Evolutionary conservation across 1,140 invertebrate species (phyloP).

Genomic region (Littorina saxatilis): DNA sequence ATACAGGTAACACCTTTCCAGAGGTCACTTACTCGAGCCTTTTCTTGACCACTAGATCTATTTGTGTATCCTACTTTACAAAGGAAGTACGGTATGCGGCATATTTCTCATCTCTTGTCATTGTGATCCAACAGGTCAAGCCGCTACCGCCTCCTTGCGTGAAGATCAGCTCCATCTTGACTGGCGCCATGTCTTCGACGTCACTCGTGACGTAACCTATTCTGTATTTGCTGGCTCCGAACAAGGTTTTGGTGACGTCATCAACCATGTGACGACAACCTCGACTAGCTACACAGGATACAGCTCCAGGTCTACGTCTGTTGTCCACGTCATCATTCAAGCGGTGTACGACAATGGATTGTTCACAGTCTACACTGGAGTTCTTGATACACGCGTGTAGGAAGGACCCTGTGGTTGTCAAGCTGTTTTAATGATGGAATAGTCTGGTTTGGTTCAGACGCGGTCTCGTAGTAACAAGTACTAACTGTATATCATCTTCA

Average conservation of each 20-base stretch:
- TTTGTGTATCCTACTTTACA: too few relatives aligned
- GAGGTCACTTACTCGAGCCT: too few relatives aligned
- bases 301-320: background rate
- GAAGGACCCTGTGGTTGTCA: too few relatives aligned
- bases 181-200: conserved; percentile 7
- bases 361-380: background rate
- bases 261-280: conserved; percentile 21
- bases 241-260: conserved; percentile 27
- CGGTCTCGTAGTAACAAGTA: too few relatives aligned
- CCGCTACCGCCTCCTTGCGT: background rate
- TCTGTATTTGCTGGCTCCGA: conserved; percentile 12
- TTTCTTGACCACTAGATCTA: too few relatives aligned
- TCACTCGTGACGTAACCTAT: conserved; percentile 18
- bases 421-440: too few relatives aligned
- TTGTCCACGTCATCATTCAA: background rate
- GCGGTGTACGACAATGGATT: conserved; percentile 14
- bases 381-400: background rate
- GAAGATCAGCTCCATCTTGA: background rate
- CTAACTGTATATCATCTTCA: too few relatives aligned
- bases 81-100: too few relatives aligned
- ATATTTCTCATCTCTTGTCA: too few relatives aligned
- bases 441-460: too few relatives aligned
- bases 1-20: too few relatives aligned
- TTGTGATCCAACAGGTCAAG: too few relatives aligned
- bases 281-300: background rate